Evolutionary conservation across 2,888 invertebrate genomes (phyloP), one percentile per base, ranked within the genome.

Genomic region (Leistus spinibarbis): DNA sequence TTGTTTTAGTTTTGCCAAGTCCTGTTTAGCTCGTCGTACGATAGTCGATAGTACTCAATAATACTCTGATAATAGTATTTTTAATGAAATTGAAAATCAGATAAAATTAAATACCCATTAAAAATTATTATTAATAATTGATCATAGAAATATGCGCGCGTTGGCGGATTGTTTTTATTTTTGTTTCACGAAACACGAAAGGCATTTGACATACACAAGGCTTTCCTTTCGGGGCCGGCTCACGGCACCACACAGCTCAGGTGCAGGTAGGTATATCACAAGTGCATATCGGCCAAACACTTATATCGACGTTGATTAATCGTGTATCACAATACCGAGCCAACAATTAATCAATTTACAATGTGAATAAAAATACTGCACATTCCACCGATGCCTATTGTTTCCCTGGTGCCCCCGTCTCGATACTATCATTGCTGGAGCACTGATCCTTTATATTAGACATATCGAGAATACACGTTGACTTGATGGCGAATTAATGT

Each of bases 311-410:
- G 19, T 62, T 75, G 75, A 75, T 75, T 68, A 69, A 75, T 75
- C 69, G 64, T 53, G 54, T 24, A 69, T 64, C 23, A 62, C 63
- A 54, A 22, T 19, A 24, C 24, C 17, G 27, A 54, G 64, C 7
- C 75, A 68, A 69, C 69, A 68, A 75, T 75, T 75, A 75, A 75
- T 75, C 75, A n/a, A n/a, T 75, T 54, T 67, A 62, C 69, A 68
- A 63, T 64, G 54, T 71, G 54, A 23, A 54, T 54, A 64, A 71
- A 71, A 71, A 72, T 66, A 27, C 40, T 17, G 22, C 19, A 63
- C 23, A 66, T 63, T 54, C 69, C 53, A 27, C 16, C n/a, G n/a
- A n/a, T 16, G 60, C 68, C 10, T 17, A 71, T 64, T 71, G 71
- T 64, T 40, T 60, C 22, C 53, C 22, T 67, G 60, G 57, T 57